Evolutionary conservation across 2,113 vertebrate genomes (phyloP).

Genomic region (Pheucticus melanocephalus): DNA sequence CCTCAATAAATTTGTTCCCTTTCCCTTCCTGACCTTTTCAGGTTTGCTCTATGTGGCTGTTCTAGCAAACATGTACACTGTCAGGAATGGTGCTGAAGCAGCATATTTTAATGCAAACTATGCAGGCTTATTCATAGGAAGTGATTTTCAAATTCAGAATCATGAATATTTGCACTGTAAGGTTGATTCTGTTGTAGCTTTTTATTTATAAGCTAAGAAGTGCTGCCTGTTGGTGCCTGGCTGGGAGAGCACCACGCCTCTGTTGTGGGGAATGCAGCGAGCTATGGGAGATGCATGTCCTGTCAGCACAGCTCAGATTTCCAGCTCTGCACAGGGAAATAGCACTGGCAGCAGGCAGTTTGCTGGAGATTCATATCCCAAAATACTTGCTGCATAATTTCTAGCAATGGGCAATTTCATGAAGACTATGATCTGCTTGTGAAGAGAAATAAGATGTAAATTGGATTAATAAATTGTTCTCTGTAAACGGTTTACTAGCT

Average conservation of each 20-base stretch:
- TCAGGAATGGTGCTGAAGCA: constrained; percentile 55
- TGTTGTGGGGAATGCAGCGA: not conserved
- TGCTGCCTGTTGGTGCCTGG: not conserved
- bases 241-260: not conserved
- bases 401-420: constrained; percentile 31
- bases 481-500: not conserved
- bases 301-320: not conserved
- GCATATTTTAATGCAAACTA: constrained; percentile 55
- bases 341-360: not conserved
- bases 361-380: not conserved
- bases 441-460: constrained; percentile 38
- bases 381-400: constrained; percentile 34
- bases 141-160: constrained; percentile 51
- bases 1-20: constrained; percentile 35
- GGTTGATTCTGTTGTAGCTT: constrained; percentile 38
- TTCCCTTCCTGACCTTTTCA: constrained; percentile 39
- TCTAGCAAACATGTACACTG: constrained; percentile 28
- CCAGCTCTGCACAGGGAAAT: not conserved
- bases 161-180: constrained; percentile 40
- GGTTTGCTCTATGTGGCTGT: constrained; percentile 37
- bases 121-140: constrained; percentile 27
- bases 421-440: constrained; percentile 32
- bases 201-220: constrained; percentile 21
- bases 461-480: constrained; percentile 38
- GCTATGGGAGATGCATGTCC: not conserved